Percentiles rank a stretch among this genome's conserved stretches.
phyloP scores from a whole-genome alignment of 2,797 vertebrate species.

The Megalops cyprinoides region DNA sequence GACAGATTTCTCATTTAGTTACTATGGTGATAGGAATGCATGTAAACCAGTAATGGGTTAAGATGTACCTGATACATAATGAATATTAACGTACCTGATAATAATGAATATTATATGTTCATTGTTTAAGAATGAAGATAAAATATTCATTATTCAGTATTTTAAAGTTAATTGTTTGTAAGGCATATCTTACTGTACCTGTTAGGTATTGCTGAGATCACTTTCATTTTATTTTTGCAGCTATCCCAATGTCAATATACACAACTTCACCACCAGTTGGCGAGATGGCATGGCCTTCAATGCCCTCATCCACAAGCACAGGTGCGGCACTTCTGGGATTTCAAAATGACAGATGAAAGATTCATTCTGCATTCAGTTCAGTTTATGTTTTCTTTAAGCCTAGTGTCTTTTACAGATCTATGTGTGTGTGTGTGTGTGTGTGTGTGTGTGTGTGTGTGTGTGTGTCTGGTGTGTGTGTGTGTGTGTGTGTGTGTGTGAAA shows the following conservation, averaged over 20 bases:
- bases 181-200: background rate
- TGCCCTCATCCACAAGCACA: slow-evolving; percentile 65
- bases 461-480: no score
- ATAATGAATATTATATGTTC: no score
- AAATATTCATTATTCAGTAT: background rate
- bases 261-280: slow-evolving; percentile 90
- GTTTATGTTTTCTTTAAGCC: no score
- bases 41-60: no score
- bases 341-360: no score
- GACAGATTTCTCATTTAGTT: no score
- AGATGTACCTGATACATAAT: no score
- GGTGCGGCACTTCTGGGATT: slow-evolving; percentile 37
- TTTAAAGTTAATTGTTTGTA: background rate
- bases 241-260: slow-evolving; percentile 88
- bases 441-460: background rate
- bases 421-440: background rate
- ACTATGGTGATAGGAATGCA: no score
- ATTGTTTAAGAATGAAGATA: background rate
- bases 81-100: no score
- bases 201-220: background rate
- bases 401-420: background rate
- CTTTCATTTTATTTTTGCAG: slow-evolving; percentile 54
- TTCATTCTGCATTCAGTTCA: no score
- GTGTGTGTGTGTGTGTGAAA: no score
- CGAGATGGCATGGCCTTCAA: slow-evolving; percentile 89